Percentiles rank a stretch among this genome's conserved stretches.
Evolutionary conservation across 2,113 vertebrate genomes (phyloP).

Genomic region (Lepisosteus oculatus): DNA sequence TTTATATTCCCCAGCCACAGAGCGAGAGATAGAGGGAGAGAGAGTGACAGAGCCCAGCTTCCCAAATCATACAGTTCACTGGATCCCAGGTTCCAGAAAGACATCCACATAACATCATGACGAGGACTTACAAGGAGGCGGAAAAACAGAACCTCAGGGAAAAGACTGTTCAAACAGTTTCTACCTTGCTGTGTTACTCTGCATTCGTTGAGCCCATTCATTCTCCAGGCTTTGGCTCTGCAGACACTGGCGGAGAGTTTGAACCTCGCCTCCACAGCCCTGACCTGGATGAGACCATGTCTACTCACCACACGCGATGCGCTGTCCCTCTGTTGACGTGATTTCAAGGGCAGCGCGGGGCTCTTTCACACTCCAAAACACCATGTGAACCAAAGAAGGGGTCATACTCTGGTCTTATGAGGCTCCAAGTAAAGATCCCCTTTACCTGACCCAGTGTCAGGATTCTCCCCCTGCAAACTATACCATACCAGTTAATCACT

Average conservation of each 20-base stretch:
- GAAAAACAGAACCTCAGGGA: slow-evolving; percentile 58
- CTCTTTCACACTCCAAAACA: too few relatives aligned
- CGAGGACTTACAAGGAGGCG: slow-evolving; percentile 49
- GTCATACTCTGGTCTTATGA: too few relatives aligned
- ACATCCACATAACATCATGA: slow-evolving; percentile 47
- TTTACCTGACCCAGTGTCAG: too few relatives aligned
- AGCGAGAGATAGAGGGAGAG: slow-evolving; percentile 29
- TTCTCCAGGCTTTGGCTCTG: slow-evolving; percentile 50
- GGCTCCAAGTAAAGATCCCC: too few relatives aligned
- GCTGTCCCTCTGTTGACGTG: too few relatives aligned
- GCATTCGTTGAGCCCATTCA: slow-evolving; percentile 58
- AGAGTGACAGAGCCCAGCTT: slow-evolving; percentile 22
- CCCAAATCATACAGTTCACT: slow-evolving; percentile 39
- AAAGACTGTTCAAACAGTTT: slow-evolving; percentile 56
- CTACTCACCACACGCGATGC: too few relatives aligned
- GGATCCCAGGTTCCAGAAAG: slow-evolving; percentile 40
- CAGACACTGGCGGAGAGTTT: slow-evolving; percentile 25
- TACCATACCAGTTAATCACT: too few relatives aligned
- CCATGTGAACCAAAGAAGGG: too few relatives aligned
- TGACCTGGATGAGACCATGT: too few relatives aligned
- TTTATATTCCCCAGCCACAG: slow-evolving; percentile 50
- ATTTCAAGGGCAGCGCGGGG: too few relatives aligned
- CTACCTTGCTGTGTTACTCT: slow-evolving; percentile 52
- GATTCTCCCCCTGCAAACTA: too few relatives aligned
- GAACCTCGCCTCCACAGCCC: too few relatives aligned